A percentile compares a stretch with the other conserved stretches of the same genome.
These are phyloP conservation scores for Oscheius sp. DNA, from an alignment of 2,888 invertebrate genomes.

Conservation along the genomic window DNA sequence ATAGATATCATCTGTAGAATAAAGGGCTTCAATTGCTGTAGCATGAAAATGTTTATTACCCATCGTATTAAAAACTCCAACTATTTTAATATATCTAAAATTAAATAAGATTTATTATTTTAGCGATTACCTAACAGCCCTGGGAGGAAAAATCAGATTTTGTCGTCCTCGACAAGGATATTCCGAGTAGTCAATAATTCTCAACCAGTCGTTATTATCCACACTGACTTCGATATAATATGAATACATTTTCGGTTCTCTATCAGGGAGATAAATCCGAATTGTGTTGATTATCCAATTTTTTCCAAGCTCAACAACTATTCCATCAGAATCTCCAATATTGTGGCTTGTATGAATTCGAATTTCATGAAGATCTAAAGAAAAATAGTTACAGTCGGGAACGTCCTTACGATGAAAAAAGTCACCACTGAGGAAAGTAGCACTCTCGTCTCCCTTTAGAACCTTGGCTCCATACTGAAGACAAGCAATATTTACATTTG, in stretches of 20 bases:
- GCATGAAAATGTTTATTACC: constrained; percentile 89
- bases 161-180: constrained; percentile 97
- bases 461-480: constrained; percentile 84
- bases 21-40: constrained; percentile 89
- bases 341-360: constrained; percentile 1
- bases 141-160: constrained; percentile 86
- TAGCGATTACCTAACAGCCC: constrained; percentile 80
- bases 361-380: background rate
- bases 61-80: constrained; percentile 91
- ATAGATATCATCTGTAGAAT: constrained; percentile 76
- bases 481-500: constrained; percentile 91
- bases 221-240: constrained; percentile 76
- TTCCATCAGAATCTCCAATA: constrained; percentile 76
- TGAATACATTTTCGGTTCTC: constrained; percentile 87
- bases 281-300: constrained; percentile 91
- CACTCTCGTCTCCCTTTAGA: constrained; percentile 84
- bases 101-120: background rate
- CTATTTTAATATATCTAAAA: constrained; percentile 76
- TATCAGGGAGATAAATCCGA: constrained; percentile 90
- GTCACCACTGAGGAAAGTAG: constrained; percentile 11
- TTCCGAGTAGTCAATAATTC: constrained; percentile 88
- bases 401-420: background rate
- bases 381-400: background rate
- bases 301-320: constrained; percentile 61
- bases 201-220: constrained; percentile 78